A percentile compares a stretch with the other conserved stretches of the same genome.
Conservation (phyloP, 1,140 invertebrate species). For the Pseudoatta argentina region DNA sequence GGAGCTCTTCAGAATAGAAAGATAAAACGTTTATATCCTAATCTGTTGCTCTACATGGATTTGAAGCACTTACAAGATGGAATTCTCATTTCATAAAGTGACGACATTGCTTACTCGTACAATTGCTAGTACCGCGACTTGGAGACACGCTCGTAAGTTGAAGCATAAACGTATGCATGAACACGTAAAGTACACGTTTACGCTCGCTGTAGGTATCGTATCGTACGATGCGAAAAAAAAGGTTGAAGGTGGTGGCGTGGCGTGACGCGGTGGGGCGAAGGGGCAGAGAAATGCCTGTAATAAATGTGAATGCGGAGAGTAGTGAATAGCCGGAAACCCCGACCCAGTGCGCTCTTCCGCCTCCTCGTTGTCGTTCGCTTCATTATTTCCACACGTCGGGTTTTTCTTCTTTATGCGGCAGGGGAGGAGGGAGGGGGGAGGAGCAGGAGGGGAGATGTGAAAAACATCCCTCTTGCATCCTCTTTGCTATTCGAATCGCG, state of each 20-base stretch:
- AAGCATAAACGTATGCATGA: conserved; percentile 41
- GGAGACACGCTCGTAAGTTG: conserved; percentile 6
- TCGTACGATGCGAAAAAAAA: conserved; percentile 11
- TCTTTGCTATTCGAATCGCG: neutral
- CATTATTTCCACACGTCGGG: conserved; percentile 50
- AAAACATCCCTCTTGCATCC: neutral
- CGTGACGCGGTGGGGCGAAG: no score
- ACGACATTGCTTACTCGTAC: conserved; percentile 46
- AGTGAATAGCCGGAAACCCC: conserved; percentile 39
- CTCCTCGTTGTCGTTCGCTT: conserved; percentile 56
- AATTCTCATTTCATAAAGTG: conserved; percentile 53
- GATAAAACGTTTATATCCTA: neutral
- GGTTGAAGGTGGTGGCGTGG: neutral
- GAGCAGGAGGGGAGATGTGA: neutral
- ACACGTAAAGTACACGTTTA: conserved; percentile 44
- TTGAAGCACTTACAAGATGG: neutral
- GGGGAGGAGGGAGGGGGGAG: no score
- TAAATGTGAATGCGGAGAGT: conserved; percentile 48
- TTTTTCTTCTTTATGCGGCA: conserved; percentile 21
- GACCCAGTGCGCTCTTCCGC: neutral
- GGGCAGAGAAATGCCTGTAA: neutral
- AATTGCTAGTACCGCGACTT: conserved; percentile 18
- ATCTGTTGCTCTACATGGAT: neutral
- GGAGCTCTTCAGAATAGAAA: neutral
- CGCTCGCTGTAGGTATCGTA: conserved; percentile 20